phyloP scores from a whole-genome alignment of 1,140 invertebrate species.

The Grapholita molesta region DNA sequence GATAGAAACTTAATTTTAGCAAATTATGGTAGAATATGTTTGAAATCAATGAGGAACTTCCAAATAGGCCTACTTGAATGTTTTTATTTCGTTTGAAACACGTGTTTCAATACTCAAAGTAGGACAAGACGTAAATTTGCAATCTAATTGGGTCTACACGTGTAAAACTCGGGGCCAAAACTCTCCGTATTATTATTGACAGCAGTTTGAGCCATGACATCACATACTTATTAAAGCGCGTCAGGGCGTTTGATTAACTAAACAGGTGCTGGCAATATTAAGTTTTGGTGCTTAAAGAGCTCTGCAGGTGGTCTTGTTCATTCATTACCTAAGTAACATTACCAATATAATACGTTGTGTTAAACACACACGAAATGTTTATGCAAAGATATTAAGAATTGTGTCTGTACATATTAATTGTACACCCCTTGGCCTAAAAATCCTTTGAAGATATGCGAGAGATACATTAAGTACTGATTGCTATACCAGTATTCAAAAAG shows the following conservation, averaged over 20 bases:
- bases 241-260: not conserved
- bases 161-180: not conserved
- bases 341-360: not conserved
- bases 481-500: no score
- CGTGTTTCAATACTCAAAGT: not conserved
- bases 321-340: not conserved
- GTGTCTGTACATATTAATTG: no score
- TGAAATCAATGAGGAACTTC: no score
- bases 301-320: not conserved
- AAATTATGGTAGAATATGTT: no score
- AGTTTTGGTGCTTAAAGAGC: not conserved
- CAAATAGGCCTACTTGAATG: no score
- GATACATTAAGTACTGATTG: no score
- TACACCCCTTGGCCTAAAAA: no score
- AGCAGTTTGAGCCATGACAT: not conserved
- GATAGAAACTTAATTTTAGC: no score
- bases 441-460: no score
- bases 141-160: not conserved
- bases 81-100: not conserved
- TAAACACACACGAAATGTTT: not conserved
- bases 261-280: not conserved
- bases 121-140: not conserved
- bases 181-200: not conserved
- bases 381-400: no score
- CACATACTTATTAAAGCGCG: not conserved